Conservation (phyloP, 1,140 invertebrate genomes). For the Drosophila mayri region DNA sequence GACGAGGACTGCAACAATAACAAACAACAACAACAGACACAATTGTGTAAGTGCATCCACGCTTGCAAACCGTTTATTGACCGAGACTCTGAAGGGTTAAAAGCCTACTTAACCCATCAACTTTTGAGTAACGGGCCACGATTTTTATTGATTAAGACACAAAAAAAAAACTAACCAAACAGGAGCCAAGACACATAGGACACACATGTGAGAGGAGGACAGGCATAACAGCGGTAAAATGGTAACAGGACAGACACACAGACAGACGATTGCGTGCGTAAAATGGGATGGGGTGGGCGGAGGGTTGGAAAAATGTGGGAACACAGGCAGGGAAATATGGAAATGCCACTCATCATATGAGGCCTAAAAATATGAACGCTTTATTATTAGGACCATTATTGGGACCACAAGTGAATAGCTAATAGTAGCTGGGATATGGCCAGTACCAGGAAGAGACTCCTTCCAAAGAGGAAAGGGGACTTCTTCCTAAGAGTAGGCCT, state of each 20-base stretch:
- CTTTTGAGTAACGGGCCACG: slow-evolving; percentile 19
- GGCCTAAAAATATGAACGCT: slow-evolving; percentile 23
- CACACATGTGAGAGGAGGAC: slow-evolving; percentile 22
- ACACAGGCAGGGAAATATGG: not conserved
- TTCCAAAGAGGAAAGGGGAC: too few relatives aligned
- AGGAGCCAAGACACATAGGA: slow-evolving; percentile 10
- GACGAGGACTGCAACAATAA: slow-evolving; percentile 11
- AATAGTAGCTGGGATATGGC: not conserved
- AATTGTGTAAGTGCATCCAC: slow-evolving; percentile 49
- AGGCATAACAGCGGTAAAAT: slow-evolving; percentile 32
- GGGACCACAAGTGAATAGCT: slow-evolving; percentile 7
- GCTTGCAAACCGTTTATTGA: slow-evolving; percentile 30
- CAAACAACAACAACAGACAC: slow-evolving; percentile 20
- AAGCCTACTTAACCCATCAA: slow-evolving; percentile 39
- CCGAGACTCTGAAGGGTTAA: slow-evolving; percentile 10
- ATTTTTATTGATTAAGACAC: slow-evolving; percentile 51
- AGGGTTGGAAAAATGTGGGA: slow-evolving; percentile 4
- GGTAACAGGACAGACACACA: slow-evolving; percentile 45
- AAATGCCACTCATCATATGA: slow-evolving; percentile 6
- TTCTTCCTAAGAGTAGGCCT: too few relatives aligned
- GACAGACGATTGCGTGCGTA: slow-evolving; percentile 60
- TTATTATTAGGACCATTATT: slow-evolving; percentile 19
- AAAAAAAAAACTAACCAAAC: not conserved
- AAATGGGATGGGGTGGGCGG: slow-evolving; percentile 7
- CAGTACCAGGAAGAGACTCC: not conserved